Evolutionary conservation across 1,140 invertebrate species (phyloP), one percentile per base, ranked within the genome.

Genomic region (Scylla paramamosain): DNA sequence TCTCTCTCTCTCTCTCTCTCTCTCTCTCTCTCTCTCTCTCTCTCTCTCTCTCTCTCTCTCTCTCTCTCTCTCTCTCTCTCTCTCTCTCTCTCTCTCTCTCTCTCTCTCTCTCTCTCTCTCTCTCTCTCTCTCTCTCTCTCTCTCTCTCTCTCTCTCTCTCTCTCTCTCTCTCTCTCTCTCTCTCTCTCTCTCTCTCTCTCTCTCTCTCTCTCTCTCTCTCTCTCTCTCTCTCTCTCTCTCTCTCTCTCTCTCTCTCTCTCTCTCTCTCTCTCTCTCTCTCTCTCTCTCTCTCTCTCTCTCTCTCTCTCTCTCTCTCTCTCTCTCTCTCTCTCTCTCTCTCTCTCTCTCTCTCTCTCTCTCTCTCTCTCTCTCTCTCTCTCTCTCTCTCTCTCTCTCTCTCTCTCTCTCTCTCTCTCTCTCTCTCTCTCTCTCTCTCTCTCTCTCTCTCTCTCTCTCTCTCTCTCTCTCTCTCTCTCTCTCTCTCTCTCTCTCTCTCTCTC

Each of bases 41-140:
- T 39, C 84, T 87, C 84, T 31, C 84, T 86, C 84, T 87, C 84
- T 45, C 84, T 87, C 84, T 87, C n/a, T 87, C 84, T 29, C n/a
- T 87, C 84, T 32, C 25, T 87, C 84, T 45, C 28, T 20, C 12
- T 29, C n/a, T 28, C 84, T 29, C 84, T 29, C 83, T 88, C 45
- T 88, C 86, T 88, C 86, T 46, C 86, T 88, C 86, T 88, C 84
- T 39, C 84, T 86, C 84, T 39, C 84, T 39, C 84, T 86, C 84
- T 87, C 84, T 39, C 29, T 87, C 84, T 31, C 29, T 87, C 84
- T 39, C 84, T 87, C 84, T 31, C 84, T 86, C 84, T 87, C 84
- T 45, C 84, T 87, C 84, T 87, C n/a, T 87, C 84, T 29, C n/a
- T 87, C 84, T 32, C 25, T 87, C 84, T 45, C 28, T 20, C 12